Percentiles rank a stretch among this genome's conserved stretches.
Conservation (phyloP, 2,113 vertebrate species). For the Triplophysa tibetana region DNA sequence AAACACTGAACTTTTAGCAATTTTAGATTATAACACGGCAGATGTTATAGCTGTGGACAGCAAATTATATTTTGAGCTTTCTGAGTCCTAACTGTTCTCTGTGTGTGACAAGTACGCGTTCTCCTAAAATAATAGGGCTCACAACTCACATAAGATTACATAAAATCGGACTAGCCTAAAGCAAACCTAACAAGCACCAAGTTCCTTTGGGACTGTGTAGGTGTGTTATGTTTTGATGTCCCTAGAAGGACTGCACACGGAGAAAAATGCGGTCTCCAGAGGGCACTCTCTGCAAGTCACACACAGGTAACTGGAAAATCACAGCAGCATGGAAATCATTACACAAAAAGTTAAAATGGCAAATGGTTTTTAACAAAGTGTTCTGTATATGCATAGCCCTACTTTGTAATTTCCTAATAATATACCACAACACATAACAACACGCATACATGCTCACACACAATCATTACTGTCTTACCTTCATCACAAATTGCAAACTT, state of each 20-base stretch:
- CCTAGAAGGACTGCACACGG: constrained; percentile 2
- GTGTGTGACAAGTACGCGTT: not conserved
- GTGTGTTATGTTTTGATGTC: not conserved
- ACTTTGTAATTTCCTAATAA: too few relatives aligned
- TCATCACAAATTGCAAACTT: constrained; percentile 81
- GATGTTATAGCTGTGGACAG: constrained; percentile 11
- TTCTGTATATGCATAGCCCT: too few relatives aligned
- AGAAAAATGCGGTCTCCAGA: constrained; percentile 15
- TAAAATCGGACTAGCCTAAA: constrained; percentile 3
- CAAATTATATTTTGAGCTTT: constrained; percentile 2
- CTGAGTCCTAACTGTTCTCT: constrained; percentile 4
- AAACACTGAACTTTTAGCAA: too few relatives aligned
- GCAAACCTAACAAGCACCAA: not conserved
- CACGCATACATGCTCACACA: too few relatives aligned
- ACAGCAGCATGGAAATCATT: constrained; percentile 32
- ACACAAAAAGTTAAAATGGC: constrained; percentile 9
- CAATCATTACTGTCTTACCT: constrained; percentile 71
- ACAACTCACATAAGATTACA: not conserved
- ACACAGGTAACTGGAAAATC: constrained; percentile 16
- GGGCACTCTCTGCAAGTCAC: constrained; percentile 4
- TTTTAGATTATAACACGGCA: too few relatives aligned
- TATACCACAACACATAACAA: too few relatives aligned
- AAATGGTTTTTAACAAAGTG: not conserved
- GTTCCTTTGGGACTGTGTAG: not conserved
- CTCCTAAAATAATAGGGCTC: not conserved